A percentile compares a stretch with the other conserved stretches of the same genome.
Conservation (phyloP, 2,888 invertebrate species). For the Melanostoma scalare region DNA sequence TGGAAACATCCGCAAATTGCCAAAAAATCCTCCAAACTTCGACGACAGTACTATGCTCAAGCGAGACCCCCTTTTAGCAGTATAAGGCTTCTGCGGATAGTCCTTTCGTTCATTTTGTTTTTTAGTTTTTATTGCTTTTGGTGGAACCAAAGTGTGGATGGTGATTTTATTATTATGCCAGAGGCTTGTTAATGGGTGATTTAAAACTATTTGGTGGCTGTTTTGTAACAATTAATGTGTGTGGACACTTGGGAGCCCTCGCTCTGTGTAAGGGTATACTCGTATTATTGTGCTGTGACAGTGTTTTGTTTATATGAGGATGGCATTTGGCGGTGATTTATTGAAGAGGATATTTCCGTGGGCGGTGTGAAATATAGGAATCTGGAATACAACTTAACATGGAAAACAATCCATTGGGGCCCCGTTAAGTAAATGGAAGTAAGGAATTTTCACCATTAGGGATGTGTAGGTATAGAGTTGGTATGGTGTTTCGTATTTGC, state of each 20-base stretch:
- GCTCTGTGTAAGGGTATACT: neutral
- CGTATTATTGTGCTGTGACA: neutral
- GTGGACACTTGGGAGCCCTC: constrained; percentile 23
- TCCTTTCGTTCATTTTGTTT: constrained; percentile 8
- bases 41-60: constrained; percentile 18
- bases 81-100: constrained; percentile 21
- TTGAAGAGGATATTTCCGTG: constrained; percentile 43
- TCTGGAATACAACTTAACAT: constrained; percentile 57
- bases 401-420: constrained; percentile 26
- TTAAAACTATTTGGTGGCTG: constrained; percentile 72
- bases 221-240: constrained; percentile 69
- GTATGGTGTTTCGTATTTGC: constrained; percentile 1
- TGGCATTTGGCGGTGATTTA: constrained; percentile 67
- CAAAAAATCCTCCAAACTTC: constrained; percentile 65
- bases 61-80: constrained; percentile 11
- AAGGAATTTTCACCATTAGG: constrained; percentile 19
- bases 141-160: constrained; percentile 40
- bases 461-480: neutral
- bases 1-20: constrained; percentile 66
- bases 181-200: constrained; percentile 72
- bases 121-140: constrained; percentile 6
- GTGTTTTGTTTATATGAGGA: constrained; percentile 40
- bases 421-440: constrained; percentile 7
- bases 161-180: constrained; percentile 69
- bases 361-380: constrained; percentile 17